Conservation (phyloP, 2,888 invertebrate genomes). For the Tholera decimalis region DNA sequence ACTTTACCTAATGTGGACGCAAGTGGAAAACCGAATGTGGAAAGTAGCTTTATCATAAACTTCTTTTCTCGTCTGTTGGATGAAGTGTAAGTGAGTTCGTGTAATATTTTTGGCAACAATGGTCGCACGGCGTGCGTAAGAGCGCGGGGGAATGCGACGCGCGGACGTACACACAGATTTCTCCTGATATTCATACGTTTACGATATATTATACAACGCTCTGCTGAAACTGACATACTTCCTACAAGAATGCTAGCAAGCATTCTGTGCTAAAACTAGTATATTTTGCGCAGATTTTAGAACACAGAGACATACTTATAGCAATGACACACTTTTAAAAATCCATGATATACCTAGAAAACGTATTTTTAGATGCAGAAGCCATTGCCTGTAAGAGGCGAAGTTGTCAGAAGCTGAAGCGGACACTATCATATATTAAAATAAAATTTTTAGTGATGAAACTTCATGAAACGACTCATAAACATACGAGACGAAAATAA, state of each 20-base stretch:
- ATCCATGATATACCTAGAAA: neutral
- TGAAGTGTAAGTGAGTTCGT: constrained; percentile 24
- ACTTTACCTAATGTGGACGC: too few relatives aligned
- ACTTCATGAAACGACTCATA: constrained; percentile 38
- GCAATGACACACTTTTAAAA: neutral
- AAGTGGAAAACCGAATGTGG: too few relatives aligned
- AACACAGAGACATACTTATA: neutral
- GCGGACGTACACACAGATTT: constrained; percentile 58
- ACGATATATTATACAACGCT: constrained; percentile 63
- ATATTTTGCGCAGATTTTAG: neutral
- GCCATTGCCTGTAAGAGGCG: neutral
- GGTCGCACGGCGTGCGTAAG: constrained; percentile 43
- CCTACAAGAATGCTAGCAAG: constrained; percentile 21
- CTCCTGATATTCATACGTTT: constrained; percentile 61
- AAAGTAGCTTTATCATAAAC: too few relatives aligned
- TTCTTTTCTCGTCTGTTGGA: constrained; percentile 28
- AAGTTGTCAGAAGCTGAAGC: neutral
- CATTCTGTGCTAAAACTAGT: constrained; percentile 9
- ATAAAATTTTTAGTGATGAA: constrained; percentile 25
- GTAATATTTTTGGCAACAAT: constrained; percentile 72
- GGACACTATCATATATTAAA: neutral
- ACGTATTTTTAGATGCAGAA: neutral
- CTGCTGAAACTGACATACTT: constrained; percentile 59
- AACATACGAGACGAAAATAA: constrained; percentile 53
- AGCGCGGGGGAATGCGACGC: constrained; percentile 62